Evolutionary conservation across 2,113 vertebrate genomes (phyloP).

Genomic region (Machaerirhynchus nigripectus): DNA sequence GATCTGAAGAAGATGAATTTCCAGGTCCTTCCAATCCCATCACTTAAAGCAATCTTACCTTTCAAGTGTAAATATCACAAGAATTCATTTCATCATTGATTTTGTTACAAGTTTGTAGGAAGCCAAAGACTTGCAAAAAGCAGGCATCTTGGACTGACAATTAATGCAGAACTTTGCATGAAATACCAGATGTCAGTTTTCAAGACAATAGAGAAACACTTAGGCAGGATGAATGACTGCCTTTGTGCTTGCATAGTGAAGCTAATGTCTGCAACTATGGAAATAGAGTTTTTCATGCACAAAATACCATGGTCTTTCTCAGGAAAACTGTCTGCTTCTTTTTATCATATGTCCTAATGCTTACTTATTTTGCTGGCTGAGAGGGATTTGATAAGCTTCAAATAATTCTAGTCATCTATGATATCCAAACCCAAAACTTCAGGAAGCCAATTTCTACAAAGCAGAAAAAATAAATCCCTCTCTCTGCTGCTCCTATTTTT

Average conservation of each 20-base stretch:
- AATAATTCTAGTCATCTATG: constrained; percentile 13
- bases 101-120: neutral
- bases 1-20: neutral
- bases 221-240: neutral
- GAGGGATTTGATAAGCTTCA: constrained; percentile 27
- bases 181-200: neutral
- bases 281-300: neutral
- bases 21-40: neutral
- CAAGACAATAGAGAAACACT: neutral
- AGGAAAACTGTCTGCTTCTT: neutral
- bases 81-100: neutral
- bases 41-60: neutral
- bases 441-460: constrained; percentile 18
- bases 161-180: neutral
- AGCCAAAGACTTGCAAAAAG: neutral
- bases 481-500: neutral
- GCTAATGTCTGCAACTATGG: neutral
- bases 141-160: neutral
- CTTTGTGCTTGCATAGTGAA: neutral
- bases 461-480: neutral
- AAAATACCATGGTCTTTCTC: neutral
- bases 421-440: constrained; percentile 25
- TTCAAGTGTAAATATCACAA: neutral
- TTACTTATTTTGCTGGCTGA: constrained; percentile 3
- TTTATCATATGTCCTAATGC: neutral